These are phyloP conservation scores for Oscheius sp. DNA, from an alignment of 2,888 invertebrate genomes.

Conservation along the genomic window DNA sequence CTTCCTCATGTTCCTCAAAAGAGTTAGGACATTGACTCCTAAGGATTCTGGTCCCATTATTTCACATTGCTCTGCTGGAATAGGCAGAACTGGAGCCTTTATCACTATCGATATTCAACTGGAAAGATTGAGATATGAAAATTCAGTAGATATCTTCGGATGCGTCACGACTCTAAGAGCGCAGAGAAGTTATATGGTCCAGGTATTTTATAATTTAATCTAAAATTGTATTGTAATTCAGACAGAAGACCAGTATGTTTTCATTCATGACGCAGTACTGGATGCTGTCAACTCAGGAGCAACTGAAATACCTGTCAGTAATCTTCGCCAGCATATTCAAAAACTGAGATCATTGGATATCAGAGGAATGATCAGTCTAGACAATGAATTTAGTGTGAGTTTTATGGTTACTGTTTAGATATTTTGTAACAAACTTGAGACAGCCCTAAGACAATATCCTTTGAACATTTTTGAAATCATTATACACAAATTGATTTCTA, in stretches of 20 bases:
- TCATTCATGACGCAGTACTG: slow-evolving; percentile 95
- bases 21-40: slow-evolving; percentile 89
- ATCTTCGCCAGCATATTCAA: slow-evolving; percentile 91
- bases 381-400: slow-evolving; percentile 45
- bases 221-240: slow-evolving; percentile 26
- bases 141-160: slow-evolving; percentile 97
- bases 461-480: slow-evolving; percentile 90
- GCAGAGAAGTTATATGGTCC: slow-evolving; percentile 99
- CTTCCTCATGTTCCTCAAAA: slow-evolving; percentile 91
- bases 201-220: slow-evolving; percentile 71
- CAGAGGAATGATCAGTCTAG: slow-evolving; percentile 43
- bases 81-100: slow-evolving; percentile 93
- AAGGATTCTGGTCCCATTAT: slow-evolving; percentile 91
- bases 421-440: slow-evolving; percentile 76
- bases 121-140: slow-evolving; percentile 94
- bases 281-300: slow-evolving; percentile 96
- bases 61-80: slow-evolving; percentile 89
- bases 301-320: slow-evolving; percentile 89
- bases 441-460: no score
- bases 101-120: slow-evolving; percentile 99
- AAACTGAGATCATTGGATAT: slow-evolving; percentile 15
- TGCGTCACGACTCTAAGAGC: slow-evolving; percentile 97
- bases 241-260: slow-evolving; percentile 82
- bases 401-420: background rate
- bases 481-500: no score